These are phyloP conservation scores for Podargus strigoides DNA, from an alignment of 2,797 vertebrate genomes.

Conservation along the genomic window DNA sequence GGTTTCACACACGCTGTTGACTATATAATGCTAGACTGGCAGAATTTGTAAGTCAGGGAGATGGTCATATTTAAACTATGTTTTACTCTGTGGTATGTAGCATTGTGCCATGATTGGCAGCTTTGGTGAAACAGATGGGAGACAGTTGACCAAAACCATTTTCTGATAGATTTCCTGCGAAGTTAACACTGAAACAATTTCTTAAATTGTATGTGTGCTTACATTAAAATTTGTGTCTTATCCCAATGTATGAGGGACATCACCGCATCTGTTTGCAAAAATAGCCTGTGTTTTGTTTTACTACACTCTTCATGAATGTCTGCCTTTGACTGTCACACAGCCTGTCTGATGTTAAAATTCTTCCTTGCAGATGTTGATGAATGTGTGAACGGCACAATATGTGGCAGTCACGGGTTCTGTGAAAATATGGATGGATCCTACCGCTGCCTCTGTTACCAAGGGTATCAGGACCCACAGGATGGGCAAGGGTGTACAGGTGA, in stretches of 20 bases:
- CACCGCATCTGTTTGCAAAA: background rate
- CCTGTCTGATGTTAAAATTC: constrained; percentile 54
- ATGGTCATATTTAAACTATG: background rate
- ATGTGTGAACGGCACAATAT: constrained; percentile 85
- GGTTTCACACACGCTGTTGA: background rate
- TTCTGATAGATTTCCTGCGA: background rate
- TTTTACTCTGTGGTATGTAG: background rate
- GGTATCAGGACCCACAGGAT: constrained; percentile 85
- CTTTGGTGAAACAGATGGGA: background rate
- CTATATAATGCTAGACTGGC: background rate
- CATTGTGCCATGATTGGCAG: background rate
- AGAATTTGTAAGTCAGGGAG: background rate
- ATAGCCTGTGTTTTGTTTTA: background rate
- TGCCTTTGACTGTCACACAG: background rate
- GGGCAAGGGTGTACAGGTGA: constrained; percentile 87
- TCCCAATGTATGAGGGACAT: background rate
- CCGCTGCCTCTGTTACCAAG: constrained; percentile 91
- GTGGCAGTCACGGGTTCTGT: constrained; percentile 88
- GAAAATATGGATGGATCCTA: constrained; percentile 90
- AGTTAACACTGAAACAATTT: background rate
- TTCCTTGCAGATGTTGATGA: constrained; percentile 88
- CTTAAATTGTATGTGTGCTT: background rate
- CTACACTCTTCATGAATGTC: background rate
- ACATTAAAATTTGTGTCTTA: background rate
- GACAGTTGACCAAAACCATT: background rate